A percentile compares a stretch with the other conserved stretches of the same genome.
Conservation (phyloP, 2,888 invertebrate species). For the Sympetrum striolatum region DNA sequence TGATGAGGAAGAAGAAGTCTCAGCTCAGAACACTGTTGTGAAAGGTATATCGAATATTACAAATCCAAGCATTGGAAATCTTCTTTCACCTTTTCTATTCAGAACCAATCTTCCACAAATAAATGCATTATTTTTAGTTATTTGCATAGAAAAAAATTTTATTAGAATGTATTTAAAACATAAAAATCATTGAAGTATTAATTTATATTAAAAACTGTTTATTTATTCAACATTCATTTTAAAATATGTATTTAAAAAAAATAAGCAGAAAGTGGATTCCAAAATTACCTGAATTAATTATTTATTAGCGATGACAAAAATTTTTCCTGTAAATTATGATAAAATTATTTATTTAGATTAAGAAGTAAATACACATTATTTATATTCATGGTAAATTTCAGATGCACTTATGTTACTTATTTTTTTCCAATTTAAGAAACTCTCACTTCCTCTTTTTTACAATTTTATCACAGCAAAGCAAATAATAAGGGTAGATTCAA, state of each 20-base stretch:
- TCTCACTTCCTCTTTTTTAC: neutral
- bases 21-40: neutral
- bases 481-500: neutral
- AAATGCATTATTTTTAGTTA: neutral
- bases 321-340: too few relatives aligned
- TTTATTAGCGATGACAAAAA: too few relatives aligned
- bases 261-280: too few relatives aligned
- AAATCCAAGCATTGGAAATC: neutral
- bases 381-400: too few relatives aligned
- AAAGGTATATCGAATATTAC: neutral
- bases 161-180: neutral
- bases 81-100: neutral
- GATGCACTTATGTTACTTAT: too few relatives aligned
- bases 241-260: too few relatives aligned
- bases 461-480: neutral
- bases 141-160: neutral
- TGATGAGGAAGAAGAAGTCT: conserved; percentile 8
- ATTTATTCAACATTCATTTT: too few relatives aligned
- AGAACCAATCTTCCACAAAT: neutral
- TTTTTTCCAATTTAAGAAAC: too few relatives aligned
- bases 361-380: too few relatives aligned
- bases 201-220: too few relatives aligned
- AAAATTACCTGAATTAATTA: too few relatives aligned
- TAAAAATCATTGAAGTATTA: neutral
- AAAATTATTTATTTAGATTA: too few relatives aligned